These are phyloP conservation scores for Anas platyrhynchos DNA, from an alignment of 2,113 vertebrate genomes.

Conservation along the genomic window DNA sequence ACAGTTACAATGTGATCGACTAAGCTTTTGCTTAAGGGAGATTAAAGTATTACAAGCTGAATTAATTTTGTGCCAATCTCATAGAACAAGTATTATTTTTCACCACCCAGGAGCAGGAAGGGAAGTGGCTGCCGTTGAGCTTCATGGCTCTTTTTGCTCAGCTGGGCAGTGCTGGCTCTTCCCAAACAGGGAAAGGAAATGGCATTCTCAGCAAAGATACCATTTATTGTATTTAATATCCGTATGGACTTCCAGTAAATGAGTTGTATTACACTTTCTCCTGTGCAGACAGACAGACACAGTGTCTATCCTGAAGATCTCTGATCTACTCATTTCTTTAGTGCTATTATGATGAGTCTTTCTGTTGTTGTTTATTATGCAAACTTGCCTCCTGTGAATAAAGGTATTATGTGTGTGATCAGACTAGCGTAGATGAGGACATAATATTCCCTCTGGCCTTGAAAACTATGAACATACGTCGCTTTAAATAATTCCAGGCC, in stretches of 20 bases:
- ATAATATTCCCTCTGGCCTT: background rate
- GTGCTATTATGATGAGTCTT: background rate
- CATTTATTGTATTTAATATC: background rate
- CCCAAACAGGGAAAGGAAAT: background rate
- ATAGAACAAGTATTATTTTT: background rate
- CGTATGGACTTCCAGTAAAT: background rate
- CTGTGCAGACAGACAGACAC: background rate
- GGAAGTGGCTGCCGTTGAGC: background rate
- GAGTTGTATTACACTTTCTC: background rate
- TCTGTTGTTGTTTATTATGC: background rate
- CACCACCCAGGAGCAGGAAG: background rate
- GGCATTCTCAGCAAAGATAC: background rate
- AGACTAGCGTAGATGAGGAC: background rate
- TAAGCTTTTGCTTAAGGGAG: background rate
- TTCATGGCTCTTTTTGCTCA: background rate
- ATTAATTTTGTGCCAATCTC: constrained; percentile 22
- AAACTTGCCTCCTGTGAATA: background rate
- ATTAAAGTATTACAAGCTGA: constrained; percentile 2
- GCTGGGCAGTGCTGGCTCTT: background rate
- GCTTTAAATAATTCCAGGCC: background rate
- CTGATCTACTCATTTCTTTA: background rate
- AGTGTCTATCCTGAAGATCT: background rate
- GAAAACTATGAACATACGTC: background rate
- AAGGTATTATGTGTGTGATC: background rate
- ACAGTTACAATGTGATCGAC: background rate